A percentile compares a stretch with the other conserved stretches of the same genome.
phyloP scores from a whole-genome alignment of 1,140 invertebrate species.

The Atopsyche davidsoni region DNA sequence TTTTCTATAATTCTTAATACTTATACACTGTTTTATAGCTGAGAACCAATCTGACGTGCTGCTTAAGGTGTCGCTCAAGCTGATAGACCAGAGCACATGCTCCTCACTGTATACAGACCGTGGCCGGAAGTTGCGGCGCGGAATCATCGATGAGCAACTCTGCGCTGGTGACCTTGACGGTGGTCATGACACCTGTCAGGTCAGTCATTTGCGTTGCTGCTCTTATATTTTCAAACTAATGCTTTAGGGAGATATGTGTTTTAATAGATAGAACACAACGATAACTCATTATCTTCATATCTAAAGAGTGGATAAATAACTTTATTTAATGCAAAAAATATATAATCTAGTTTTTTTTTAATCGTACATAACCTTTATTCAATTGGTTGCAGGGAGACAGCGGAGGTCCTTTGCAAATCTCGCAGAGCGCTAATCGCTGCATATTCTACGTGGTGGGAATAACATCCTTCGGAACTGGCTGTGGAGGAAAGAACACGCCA shows the following conservation, averaged over 20 bases:
- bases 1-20: too few species aligned
- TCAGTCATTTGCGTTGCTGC: too few species aligned
- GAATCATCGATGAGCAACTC: constrained; percentile 52
- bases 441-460: constrained; percentile 34
- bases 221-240: too few species aligned
- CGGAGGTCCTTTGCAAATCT: constrained; percentile 28
- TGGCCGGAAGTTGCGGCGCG: constrained; percentile 42
- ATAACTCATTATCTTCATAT: too few species aligned
- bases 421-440: constrained; percentile 4
- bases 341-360: too few species aligned
- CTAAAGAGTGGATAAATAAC: too few species aligned
- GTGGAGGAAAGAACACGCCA: constrained; percentile 37
- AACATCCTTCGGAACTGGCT: constrained; percentile 39
- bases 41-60: constrained; percentile 25
- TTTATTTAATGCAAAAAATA: too few species aligned
- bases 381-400: constrained; percentile 39
- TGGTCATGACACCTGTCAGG: constrained; percentile 67
- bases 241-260: too few species aligned
- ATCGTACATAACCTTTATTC: too few species aligned
- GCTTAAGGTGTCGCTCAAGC: background rate
- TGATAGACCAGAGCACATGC: background rate
- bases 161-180: constrained; percentile 60
- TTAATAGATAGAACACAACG: too few species aligned
- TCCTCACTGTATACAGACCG: constrained; percentile 22
- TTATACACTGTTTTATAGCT: too few species aligned